A percentile compares a stretch with the other conserved stretches of the same genome.
These are phyloP conservation scores for Dilophus febrilis DNA, from an alignment of 2,888 invertebrate genomes.

Conservation along the genomic window DNA sequence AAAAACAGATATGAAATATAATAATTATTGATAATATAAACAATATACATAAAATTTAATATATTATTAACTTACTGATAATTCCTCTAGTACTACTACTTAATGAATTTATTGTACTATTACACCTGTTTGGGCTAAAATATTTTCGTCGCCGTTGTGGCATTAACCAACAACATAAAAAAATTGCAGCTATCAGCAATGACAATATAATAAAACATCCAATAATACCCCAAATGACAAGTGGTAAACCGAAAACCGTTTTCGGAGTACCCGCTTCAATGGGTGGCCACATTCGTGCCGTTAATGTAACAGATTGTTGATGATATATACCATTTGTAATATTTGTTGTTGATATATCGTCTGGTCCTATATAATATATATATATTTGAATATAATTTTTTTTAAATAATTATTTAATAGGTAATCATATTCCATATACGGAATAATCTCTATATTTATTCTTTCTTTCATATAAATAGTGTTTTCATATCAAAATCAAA, in stretches of 20 bases:
- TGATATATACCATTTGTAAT: slow-evolving; percentile 17
- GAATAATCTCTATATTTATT: too few relatives aligned
- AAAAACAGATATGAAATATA: too few relatives aligned
- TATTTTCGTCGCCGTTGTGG: slow-evolving; percentile 12
- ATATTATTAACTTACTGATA: neutral
- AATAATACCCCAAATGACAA: slow-evolving; percentile 12
- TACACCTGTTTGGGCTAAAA: slow-evolving; percentile 8
- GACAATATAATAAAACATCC: slow-evolving; percentile 10
- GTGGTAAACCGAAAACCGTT: slow-evolving; percentile 12
- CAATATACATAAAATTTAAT: too few relatives aligned
- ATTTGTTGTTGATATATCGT: slow-evolving; percentile 12
- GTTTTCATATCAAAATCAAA: too few relatives aligned
- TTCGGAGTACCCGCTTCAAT: slow-evolving; percentile 13
- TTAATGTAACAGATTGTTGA: slow-evolving; percentile 25
- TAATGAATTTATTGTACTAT: neutral
- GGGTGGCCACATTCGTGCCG: slow-evolving; percentile 24
- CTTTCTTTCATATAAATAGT: too few relatives aligned
- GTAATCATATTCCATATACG: too few relatives aligned
- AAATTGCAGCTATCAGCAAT: slow-evolving; percentile 9
- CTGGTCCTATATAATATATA: slow-evolving; percentile 9
- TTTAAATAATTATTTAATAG: neutral
- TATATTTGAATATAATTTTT: slow-evolving; percentile 1
- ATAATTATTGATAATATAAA: too few relatives aligned
- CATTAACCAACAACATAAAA: slow-evolving; percentile 13
- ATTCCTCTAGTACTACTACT: neutral